Evolutionary conservation across 2,888 invertebrate genomes (phyloP), one percentile per base, ranked within the genome.

Genomic region (Colostygia pectinataria): DNA sequence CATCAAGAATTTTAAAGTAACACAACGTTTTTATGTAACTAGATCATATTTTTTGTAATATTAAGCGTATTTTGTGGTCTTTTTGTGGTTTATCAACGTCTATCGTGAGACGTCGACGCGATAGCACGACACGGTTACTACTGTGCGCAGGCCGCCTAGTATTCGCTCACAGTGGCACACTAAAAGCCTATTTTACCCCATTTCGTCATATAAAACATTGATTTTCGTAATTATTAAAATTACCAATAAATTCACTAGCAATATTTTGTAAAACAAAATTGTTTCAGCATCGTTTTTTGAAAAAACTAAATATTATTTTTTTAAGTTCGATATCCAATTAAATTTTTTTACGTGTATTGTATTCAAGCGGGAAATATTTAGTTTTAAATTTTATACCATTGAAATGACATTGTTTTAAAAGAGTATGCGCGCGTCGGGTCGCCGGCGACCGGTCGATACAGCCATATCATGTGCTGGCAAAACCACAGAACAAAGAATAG

Each of bases 401-500:
- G 27, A 31, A 36, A 13, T 56, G 61, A 69, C 63, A 72, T 75
- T 64, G 69, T 68, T 67, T 64, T 63, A 66, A 73, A 76, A 55
- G 72, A 69, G 66, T 40, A 24, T 87, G 88, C 88, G 89, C 89
- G 88, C 88, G 88, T 86, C 88, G 88, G 87, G 88, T 84, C 87
- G 85, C 20, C 59, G 64, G 54, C 53, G 50, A 52, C 59, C 71
- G 86, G 87, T 89, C 89, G 87, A 89, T 89, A 89, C 74, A 87
- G 86, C 85, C 55, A 70, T 76, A 75, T 75, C 79, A 71, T 80
- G 80, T 75, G 74, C 72, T 71, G 68, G 68, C 39, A 18, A 24
- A 39, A 39, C 44, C 44, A 50, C 50, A 50, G 50, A 29, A 0
- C 3, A 15, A 23, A 31, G 2, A 25, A 8, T 10, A 50, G 36